Percentiles rank a stretch among this genome's conserved stretches.
phyloP scores from a whole-genome alignment of 1,140 invertebrate species.

The Venturia canescens region DNA sequence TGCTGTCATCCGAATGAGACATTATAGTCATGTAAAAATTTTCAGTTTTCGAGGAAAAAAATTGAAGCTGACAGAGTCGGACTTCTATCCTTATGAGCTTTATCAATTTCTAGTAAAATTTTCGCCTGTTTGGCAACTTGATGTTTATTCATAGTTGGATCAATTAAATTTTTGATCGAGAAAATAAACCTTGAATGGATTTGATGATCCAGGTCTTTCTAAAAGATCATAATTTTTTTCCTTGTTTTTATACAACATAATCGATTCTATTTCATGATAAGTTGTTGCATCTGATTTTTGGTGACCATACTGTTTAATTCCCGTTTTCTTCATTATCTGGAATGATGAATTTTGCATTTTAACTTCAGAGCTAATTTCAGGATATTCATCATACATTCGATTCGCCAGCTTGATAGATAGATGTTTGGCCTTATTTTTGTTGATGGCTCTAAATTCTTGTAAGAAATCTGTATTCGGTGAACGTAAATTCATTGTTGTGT shows the following conservation, averaged over 20 bases:
- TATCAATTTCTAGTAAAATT: slow-evolving; percentile 45
- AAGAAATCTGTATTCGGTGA: no score
- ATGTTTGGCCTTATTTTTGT: slow-evolving; percentile 45
- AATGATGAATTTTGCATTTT: not conserved
- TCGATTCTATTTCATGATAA: not conserved
- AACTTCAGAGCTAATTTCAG: not conserved
- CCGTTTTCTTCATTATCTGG: not conserved
- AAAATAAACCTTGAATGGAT: slow-evolving; percentile 24
- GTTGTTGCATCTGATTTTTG: not conserved
- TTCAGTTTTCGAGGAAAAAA: slow-evolving; percentile 16
- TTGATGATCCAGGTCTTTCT: slow-evolving; percentile 50
- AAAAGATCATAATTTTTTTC: slow-evolving; percentile 1
- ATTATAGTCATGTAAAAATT: not conserved
- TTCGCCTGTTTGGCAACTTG: not conserved
- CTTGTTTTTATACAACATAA: not conserved
- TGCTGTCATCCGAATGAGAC: slow-evolving; percentile 22
- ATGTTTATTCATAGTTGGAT: slow-evolving; percentile 9
- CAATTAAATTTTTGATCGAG: not conserved
- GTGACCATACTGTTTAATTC: not conserved
- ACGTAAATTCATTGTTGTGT: no score
- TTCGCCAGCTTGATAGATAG: slow-evolving; percentile 59
- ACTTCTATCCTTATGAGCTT: slow-evolving; percentile 38
- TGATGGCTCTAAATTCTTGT: no score
- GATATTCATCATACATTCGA: slow-evolving; percentile 58
- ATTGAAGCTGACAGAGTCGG: slow-evolving; percentile 45